A percentile compares a stretch with the other conserved stretches of the same genome.
Evolutionary conservation across 92 coral and sea anemone genomes (phyloP).

Genomic region (Epizoanthus rinbou): DNA sequence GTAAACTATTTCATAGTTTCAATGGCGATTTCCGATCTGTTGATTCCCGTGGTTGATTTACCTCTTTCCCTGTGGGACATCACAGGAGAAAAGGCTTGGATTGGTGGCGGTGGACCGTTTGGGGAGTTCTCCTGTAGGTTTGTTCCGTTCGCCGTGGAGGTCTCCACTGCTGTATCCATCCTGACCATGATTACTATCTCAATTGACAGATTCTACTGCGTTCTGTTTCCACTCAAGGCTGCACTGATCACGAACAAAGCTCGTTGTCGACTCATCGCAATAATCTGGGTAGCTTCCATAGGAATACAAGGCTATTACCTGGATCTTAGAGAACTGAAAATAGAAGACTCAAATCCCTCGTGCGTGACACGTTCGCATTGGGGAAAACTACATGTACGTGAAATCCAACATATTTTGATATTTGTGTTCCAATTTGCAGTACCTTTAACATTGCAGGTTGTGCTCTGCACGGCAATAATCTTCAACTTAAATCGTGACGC

Average conservation of each 20-base stretch:
- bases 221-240: constrained; percentile 12
- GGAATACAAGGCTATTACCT: not conserved
- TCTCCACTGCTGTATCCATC: not conserved
- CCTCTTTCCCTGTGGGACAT: not conserved
- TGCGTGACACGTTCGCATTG: not conserved
- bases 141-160: not conserved
- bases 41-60: not conserved
- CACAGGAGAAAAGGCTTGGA: not conserved
- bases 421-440: constrained; percentile 15
- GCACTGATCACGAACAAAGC: not conserved
- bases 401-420: not conserved
- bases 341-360: not conserved
- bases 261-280: not conserved
- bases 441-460: not conserved
- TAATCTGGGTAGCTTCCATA: not conserved
- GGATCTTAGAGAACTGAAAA: not conserved
- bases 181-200: not conserved
- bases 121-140: not conserved
- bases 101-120: not conserved
- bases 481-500: not conserved
- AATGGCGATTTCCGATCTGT: constrained; percentile 7
- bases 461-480: not conserved
- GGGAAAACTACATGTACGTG: too few species aligned
- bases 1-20: constrained; percentile 14
- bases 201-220: constrained; percentile 4